These are phyloP conservation scores for Isotomurus palustris DNA, from an alignment of 2,888 invertebrate genomes.

Conservation along the genomic window DNA sequence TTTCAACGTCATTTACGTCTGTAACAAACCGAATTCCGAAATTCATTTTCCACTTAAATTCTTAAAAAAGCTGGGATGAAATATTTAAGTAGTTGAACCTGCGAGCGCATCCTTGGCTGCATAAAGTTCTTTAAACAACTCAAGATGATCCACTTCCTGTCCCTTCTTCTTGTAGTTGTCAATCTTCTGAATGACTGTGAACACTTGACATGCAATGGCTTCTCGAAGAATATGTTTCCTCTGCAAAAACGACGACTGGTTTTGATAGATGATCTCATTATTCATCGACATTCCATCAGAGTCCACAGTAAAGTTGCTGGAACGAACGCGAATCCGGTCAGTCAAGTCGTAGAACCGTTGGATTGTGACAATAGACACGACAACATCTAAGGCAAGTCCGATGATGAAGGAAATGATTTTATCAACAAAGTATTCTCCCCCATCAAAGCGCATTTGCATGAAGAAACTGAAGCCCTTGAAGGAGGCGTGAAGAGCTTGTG, in stretches of 20 bases:
- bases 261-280: slow-evolving; percentile 11
- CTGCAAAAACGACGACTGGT: slow-evolving; percentile 5
- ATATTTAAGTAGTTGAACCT: neutral
- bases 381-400: neutral
- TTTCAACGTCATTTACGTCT: slow-evolving; percentile 8
- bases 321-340: neutral
- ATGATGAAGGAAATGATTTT: neutral
- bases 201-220: slow-evolving; percentile 1
- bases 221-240: slow-evolving; percentile 9
- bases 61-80: neutral
- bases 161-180: slow-evolving; percentile 1
- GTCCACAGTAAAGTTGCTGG: neutral
- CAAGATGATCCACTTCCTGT: neutral
- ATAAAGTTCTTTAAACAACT: slow-evolving; percentile 1
- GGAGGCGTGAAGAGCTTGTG: slow-evolving; percentile 4
- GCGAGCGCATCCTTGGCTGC: slow-evolving; percentile 1
- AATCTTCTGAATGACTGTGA: slow-evolving; percentile 9
- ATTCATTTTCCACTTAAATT: neutral
- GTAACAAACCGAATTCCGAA: neutral
- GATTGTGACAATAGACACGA: slow-evolving; percentile 3
- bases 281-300: slow-evolving; percentile 1
- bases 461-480: slow-evolving; percentile 8
- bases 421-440: neutral
- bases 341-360: slow-evolving; percentile 11
- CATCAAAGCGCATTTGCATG: neutral